Base-by-base conservation (phyloP, 2,888 invertebrate species). In the Microctonus brassicae region DNA sequence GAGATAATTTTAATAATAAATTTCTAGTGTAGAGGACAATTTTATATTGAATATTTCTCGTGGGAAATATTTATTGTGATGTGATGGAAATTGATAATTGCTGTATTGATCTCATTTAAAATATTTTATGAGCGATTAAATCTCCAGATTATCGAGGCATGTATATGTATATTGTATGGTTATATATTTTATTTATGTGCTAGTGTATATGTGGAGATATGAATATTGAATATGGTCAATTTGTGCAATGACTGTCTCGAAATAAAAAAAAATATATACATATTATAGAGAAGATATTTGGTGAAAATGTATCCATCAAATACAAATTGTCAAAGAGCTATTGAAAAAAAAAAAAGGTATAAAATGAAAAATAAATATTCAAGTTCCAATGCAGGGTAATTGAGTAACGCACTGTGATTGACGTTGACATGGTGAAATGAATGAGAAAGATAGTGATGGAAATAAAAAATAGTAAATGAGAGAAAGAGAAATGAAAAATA, bases 261-360 rank as follows among this genome's bases (percentile, higher is more conserved):
- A 24, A 55, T 1, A 24, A 57, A 29, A 11, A 7, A 26, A 22
- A 26, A 13, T 6, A 33, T 20, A 4, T n/a, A n/a, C n/a, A n/a
- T n/a, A n/a, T n/a, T n/a, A n/a, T n/a, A n/a, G n/a, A n/a, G n/a
- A n/a, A n/a, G n/a, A n/a, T n/a, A n/a, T n/a, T n/a, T n/a, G n/a
- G 53, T 58, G 17, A 58, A 58, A 58, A 58, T 58, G 29, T 58
- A 58, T 58, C 58, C 33, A 58, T 58, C 34, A 34, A 58, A 29
- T 17, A 29, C 20, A 13, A 58, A 58, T 58, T 17, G 58, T 29
- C 34, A 10, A 58, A 58, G 57, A 57, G 58, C 34, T 11, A 58
- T 58, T 58, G 29, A 58, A 55, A 11, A 20, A 26, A 55, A 26
- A 55, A 55, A 26, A 55, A 11, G 10, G n/a, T 29, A 7, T 7